phyloP scores from a whole-genome alignment of 2,797 vertebrate species.

The Astyanax mexicanus region DNA sequence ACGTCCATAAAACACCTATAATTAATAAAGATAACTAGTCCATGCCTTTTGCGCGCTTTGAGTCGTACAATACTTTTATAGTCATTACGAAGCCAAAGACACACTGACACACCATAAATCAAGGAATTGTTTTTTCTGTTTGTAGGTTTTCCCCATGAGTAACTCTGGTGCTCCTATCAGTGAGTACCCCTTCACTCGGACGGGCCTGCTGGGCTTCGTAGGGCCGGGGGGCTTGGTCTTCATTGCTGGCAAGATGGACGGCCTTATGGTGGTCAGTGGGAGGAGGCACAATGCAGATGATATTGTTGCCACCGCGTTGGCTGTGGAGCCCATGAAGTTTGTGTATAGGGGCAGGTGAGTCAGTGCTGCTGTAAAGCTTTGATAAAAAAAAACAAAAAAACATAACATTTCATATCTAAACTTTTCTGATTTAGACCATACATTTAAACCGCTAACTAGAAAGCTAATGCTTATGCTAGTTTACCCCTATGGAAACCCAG shows the following conservation, averaged over 20 bases:
- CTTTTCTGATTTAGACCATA: too few species aligned
- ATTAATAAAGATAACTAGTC: too few species aligned
- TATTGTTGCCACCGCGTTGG: constrained; percentile 96
- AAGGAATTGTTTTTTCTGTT: too few species aligned
- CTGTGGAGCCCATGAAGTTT: constrained; percentile 99
- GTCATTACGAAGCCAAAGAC: too few species aligned
- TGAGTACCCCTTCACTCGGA: constrained; percentile 96
- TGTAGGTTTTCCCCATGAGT: constrained; percentile 94
- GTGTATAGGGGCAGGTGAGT: constrained; percentile 97
- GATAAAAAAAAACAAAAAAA: too few species aligned
- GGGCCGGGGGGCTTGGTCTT: constrained; percentile 96
- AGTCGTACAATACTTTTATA: too few species aligned
- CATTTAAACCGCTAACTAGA: too few species aligned
- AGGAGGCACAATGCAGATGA: constrained; percentile 97
- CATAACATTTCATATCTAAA: neutral
- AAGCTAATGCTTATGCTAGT: too few species aligned
- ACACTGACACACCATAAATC: too few species aligned
- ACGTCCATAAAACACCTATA: too few species aligned
- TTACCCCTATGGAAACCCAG: too few species aligned
- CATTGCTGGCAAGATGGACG: constrained; percentile 98
- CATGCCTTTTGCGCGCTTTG: too few species aligned
- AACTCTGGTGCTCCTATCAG: constrained; percentile 91
- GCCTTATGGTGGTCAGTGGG: constrained; percentile 97
- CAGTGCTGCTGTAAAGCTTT: neutral
- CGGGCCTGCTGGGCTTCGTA: constrained; percentile 93